Conservation (phyloP, 2,888 invertebrate species). For the Mythimna vitellina region DNA sequence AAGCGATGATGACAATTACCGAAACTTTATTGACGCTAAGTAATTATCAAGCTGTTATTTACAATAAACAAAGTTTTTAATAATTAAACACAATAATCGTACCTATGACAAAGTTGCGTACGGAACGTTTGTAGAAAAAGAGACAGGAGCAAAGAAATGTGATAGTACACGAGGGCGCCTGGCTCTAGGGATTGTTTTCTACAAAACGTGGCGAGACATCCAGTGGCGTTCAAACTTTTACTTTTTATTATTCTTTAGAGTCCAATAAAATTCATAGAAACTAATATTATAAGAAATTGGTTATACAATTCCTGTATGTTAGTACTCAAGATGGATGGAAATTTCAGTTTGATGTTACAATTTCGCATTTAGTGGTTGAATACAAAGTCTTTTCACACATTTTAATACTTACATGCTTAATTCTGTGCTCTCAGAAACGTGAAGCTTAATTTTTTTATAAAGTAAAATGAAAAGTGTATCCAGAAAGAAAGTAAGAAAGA, state of each 20-base stretch:
- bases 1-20: too few relatives aligned
- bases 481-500: too few relatives aligned
- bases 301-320: background rate
- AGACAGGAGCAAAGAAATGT: conserved; percentile 48
- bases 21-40: too few relatives aligned
- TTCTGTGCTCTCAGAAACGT: too few relatives aligned
- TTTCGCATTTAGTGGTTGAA: background rate
- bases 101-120: background rate
- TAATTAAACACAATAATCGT: too few relatives aligned
- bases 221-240: conserved; percentile 61
- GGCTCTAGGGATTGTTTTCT: conserved; percentile 39
- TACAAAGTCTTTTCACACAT: too few relatives aligned
- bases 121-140: background rate
- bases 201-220: conserved; percentile 64
- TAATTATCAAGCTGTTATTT: too few relatives aligned
- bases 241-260: background rate
- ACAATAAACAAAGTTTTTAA: too few relatives aligned
- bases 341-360: background rate
- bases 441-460: too few relatives aligned
- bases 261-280: background rate
- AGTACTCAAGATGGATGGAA: background rate
- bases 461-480: too few relatives aligned
- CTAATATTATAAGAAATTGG: background rate
- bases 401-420: too few relatives aligned
- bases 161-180: conserved; percentile 72